A percentile compares a stretch with the other conserved stretches of the same genome.
These are phyloP conservation scores for Atherix ibis DNA, from an alignment of 2,888 invertebrate genomes.

Conservation along the genomic window DNA sequence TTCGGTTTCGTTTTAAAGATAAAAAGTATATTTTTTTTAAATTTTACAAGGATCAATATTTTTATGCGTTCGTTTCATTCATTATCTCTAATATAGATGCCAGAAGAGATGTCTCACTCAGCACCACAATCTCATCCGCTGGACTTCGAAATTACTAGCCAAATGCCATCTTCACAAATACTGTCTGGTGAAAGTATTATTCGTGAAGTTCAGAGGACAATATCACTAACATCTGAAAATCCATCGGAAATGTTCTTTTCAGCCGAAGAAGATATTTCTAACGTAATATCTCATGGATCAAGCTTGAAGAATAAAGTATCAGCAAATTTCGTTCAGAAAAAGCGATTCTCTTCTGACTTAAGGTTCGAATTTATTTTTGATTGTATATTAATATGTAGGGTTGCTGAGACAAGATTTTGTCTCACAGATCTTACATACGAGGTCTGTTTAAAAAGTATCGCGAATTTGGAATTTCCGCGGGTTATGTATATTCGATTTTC, in stretches of 20 bases:
- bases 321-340: slow-evolving; percentile 15
- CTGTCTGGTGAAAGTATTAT: slow-evolving; percentile 23
- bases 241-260: slow-evolving; percentile 87
- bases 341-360: slow-evolving; percentile 31
- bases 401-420: not conserved
- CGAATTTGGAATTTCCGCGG: no score
- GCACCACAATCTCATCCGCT: slow-evolving; percentile 32
- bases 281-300: slow-evolving; percentile 27
- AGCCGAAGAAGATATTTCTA: slow-evolving; percentile 69
- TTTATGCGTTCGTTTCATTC: slow-evolving; percentile 2
- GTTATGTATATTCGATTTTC: no score
- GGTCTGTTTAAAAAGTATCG: no score
- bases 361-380: slow-evolving; percentile 19
- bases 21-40: slow-evolving; percentile 1
- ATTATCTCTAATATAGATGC: slow-evolving; percentile 23
- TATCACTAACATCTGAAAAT: slow-evolving; percentile 78
- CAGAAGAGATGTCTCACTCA: slow-evolving; percentile 32
- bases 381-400: no score
- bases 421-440: no score
- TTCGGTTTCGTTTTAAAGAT: not conserved
- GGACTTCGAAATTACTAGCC: slow-evolving; percentile 31
- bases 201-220: slow-evolving; percentile 50
- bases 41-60: slow-evolving; percentile 1
- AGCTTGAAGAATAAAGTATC: slow-evolving; percentile 11
- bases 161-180: slow-evolving; percentile 12